Evolutionary conservation across 2,113 vertebrate species (phyloP).

Genomic region (Setophaga coronata): DNA sequence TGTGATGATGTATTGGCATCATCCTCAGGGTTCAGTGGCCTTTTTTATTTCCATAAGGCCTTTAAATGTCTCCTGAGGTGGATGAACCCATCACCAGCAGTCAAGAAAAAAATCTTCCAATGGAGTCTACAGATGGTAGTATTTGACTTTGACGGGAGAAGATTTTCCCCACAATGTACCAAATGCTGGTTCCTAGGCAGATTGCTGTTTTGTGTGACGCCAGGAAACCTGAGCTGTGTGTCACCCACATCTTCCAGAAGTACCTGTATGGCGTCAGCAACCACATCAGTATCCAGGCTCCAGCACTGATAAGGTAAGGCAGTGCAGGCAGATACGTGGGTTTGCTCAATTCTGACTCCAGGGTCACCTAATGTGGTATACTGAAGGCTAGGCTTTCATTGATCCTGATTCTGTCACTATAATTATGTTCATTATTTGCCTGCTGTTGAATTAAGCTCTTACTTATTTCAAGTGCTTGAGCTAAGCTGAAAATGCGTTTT

Average conservation of each 20-base stretch:
- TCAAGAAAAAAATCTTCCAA: not conserved
- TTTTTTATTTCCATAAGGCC: not conserved
- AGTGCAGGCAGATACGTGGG: not conserved
- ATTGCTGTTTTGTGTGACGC: not conserved
- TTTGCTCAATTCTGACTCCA: not conserved
- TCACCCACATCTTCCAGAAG: not conserved
- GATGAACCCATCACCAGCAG: not conserved
- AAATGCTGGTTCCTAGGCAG: not conserved
- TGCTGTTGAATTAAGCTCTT: not conserved
- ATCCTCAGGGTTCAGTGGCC: not conserved
- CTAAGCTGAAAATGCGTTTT: not conserved
- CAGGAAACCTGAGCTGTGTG: not conserved
- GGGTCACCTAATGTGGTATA: not conserved
- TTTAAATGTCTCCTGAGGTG: not conserved
- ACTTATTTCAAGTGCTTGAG: not conserved
- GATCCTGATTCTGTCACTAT: not conserved
- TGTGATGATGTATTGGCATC: not conserved
- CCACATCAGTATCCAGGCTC: not conserved
- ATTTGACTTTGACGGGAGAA: not conserved
- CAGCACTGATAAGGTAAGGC: not conserved
- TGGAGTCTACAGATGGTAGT: not conserved
- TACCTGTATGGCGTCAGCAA: not conserved
- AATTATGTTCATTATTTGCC: not conserved
- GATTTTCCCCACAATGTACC: not conserved
- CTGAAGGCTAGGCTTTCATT: not conserved